Evolutionary conservation across 92 coral and sea anemone species (phyloP), one percentile per base, ranked within the genome.

Genomic region (Hydrozoanthus gracilis): DNA sequence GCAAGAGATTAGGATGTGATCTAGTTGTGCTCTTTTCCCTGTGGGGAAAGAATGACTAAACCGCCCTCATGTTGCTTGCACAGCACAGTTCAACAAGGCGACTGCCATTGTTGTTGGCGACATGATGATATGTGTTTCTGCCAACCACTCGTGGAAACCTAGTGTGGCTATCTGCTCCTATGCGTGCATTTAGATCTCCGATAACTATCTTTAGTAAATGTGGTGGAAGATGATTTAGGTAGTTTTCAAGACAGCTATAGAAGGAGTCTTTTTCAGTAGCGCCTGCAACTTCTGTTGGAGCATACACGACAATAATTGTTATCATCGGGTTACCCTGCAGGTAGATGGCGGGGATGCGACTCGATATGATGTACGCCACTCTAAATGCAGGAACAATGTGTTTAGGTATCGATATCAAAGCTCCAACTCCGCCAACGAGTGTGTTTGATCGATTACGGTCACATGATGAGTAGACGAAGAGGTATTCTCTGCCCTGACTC

Each of bases 81-180:
- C 67, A 61, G 67, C 67, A 61, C 67, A 61, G 67, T 61, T 61
- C 67, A 3, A 61, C 6, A 61, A 61, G 67, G 67, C 67, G 8
- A 12, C n/a, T 13, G 16, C 67, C 14, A 18, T 61, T 61, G 18
- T 3, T 61, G 67, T 61, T 61, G 67, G 67, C 8, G 67, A 61
- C 67, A 61, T 61, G 16, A 18, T 61, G 67, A 3, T 27, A 27
- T 27, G 39, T 27, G 39, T 27, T 27, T 27, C 39, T 27, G 39
- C 39, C 39, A 27, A 27, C 67, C 67, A 61, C 67, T 61, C 67
- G 67, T 61, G 67, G n/a, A 7, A 61, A 61, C 67, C 16, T 61
- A 15, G 67, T 61, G 67, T 61, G 67, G 67, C n/a, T 61, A 61
- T 61, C 67, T 61, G 67, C 67, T 15, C 67, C 67, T 15, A 61